Base-by-base conservation (phyloP, 2,888 invertebrate genomes). In the Diogma glabrata region DNA sequence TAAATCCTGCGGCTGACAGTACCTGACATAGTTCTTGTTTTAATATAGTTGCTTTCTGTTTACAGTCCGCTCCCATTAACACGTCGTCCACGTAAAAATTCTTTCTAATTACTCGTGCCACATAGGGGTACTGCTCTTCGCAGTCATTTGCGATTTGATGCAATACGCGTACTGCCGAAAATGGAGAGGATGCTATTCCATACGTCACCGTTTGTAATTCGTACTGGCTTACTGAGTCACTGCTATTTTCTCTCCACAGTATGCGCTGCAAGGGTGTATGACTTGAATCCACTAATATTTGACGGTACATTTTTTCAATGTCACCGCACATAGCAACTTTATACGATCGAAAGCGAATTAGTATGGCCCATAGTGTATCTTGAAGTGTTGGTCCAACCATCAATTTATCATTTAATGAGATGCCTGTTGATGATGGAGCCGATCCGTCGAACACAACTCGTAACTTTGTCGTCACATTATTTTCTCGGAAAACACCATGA, bases 291-390 rank as follows among this genome's bases (percentile, higher is more conserved):
- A 63, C 47, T 19, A 47, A n/a, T 3, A 64, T 58, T 51, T 61
- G 60, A 1, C 58, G 56, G 49, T 60, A 64, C 58, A 64, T 63
- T 52, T 61, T 58, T 7, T 55, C 56, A 4, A 65, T 56, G 49
- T 65, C 64, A 3, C 59, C 60, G 3, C 52, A 55, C 2, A 64
- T 51, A 1, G 59, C 60, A 26, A 51, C 50, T 45, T 28, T 24
- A 49, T 52, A 51, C n/a, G 45, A 33, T 30, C 47, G 36, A 50
- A 53, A 58, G 17, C 56, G 52, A 3, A 53, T 4, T n/a, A n/a
- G n/a, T n/a, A n/a, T n/a, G n/a, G n/a, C n/a, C n/a, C n/a, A n/a
- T n/a, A n/a, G n/a, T n/a, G n/a, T n/a, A n/a, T n/a, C n/a, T n/a
- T n/a, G n/a, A n/a, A n/a, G n/a, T n/a, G n/a, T n/a, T n/a, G n/a